A percentile compares a stretch with the other conserved stretches of the same genome.
Evolutionary conservation across 2,797 vertebrate species (phyloP).

Genomic region (Sebastes alutus): DNA sequence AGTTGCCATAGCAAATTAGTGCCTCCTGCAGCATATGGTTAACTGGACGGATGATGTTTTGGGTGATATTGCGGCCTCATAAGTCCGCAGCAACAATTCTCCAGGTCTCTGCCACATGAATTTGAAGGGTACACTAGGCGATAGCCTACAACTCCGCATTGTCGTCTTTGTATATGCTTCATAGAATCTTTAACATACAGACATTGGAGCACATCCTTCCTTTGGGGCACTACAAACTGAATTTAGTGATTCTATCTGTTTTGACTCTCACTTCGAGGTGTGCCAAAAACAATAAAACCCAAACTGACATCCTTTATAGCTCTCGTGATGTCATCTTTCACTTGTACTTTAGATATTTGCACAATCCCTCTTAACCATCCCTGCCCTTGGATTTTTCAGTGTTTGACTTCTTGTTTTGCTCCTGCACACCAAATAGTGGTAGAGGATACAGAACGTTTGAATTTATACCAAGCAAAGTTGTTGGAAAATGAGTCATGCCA

Average conservation of each 20-base stretch:
- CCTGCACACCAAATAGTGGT: neutral
- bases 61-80: neutral
- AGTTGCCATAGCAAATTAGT: neutral
- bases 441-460: neutral
- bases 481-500: neutral
- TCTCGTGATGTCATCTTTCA: conserved; percentile 43
- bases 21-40: neutral
- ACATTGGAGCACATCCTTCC: neutral
- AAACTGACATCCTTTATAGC: conserved; percentile 26
- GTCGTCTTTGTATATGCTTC: conserved; percentile 17
- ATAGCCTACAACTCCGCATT: neutral
- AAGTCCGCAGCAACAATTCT: neutral
- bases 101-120: neutral
- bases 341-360: conserved; percentile 35
- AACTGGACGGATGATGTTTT: neutral
- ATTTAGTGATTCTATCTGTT: conserved; percentile 41
- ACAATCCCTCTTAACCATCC: conserved; percentile 29
- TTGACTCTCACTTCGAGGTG: conserved; percentile 52
- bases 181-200: neutral
- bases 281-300: conserved; percentile 47
- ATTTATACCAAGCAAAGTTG: neutral
- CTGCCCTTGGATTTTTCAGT: conserved; percentile 30
- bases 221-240: conserved; percentile 2
- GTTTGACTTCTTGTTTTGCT: neutral
- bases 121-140: neutral